Base-by-base conservation (phyloP, 1,140 invertebrate genomes). In the Archivesica marissinica region DNA sequence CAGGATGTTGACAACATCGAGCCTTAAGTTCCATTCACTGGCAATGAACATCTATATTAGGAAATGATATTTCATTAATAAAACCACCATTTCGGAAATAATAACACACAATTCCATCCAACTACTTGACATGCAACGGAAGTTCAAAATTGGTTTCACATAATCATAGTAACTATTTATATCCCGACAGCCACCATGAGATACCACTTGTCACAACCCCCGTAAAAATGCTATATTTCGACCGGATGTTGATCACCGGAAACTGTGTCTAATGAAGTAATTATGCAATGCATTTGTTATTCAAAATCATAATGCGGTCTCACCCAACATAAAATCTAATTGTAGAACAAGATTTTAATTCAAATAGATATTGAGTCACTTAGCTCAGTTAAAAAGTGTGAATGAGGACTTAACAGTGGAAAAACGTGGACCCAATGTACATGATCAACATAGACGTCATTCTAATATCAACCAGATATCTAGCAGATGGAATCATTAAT, bases 1-100 rank as follows among this genome's bases (percentile, higher is more conserved):
- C 75, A 77, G 75, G 75, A 77, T 77, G 75, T 77, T 77, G 75
- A 59, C 50, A 23, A 56, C 38, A 41, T n/a, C n/a, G n/a, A n/a
- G n/a, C 15, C 20, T 52, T 30, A 28, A 28, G 23, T 44, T 54
- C 39, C 47, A 77, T 56, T 30, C 54, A 61, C 50, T 77, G 47
- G 50, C 47, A 77, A 33, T 35, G 35, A 2, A 76, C 23, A 11
- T 74, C 70, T 52, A 47, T 50, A 74, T 74, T 35, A 50, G 50
- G 70, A 47, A 7, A 74, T 50, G 4, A 50, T 2, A 0, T 74
- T 25, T 50, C 50, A 50, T 74, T 74, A 47, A 15, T n/a, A 52
- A 3, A 61, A 41, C 17, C 75, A 23, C 52, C 23, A 61, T 20
- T 39, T n/a, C 75, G 75, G 75, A 77, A 77, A 77, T 59, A 77